Conservation (phyloP, 2,888 invertebrate species). For the Luffia ferchaultella region DNA sequence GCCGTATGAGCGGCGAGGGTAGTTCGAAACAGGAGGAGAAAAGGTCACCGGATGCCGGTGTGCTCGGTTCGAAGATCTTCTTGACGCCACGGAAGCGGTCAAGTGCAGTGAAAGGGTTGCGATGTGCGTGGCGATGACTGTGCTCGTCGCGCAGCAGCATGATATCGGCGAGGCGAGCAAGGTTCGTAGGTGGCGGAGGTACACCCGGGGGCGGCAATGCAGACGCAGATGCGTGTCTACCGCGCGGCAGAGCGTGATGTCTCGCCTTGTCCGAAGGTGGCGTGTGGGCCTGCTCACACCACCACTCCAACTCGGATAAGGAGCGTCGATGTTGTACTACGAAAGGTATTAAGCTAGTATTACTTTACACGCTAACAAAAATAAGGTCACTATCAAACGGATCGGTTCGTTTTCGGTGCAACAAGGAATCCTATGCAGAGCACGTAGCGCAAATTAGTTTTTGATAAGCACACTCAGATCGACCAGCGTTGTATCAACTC, state of each 20-base stretch:
- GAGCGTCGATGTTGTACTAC: constrained; percentile 75
- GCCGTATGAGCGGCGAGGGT: constrained; percentile 70
- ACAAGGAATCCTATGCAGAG: too few relatives aligned
- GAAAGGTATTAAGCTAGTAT: constrained; percentile 6
- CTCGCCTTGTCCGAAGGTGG: constrained; percentile 37
- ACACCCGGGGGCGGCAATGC: constrained; percentile 26
- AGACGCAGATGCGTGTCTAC: constrained; percentile 1
- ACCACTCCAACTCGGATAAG: constrained; percentile 74
- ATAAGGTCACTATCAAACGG: too few relatives aligned
- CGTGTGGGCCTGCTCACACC: constrained; percentile 60
- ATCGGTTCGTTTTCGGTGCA: too few relatives aligned
- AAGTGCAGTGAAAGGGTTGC: constrained; percentile 78
- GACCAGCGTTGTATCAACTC: too few relatives aligned
- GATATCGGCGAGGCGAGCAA: constrained; percentile 80
- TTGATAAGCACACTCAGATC: background rate
- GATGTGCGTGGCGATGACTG: constrained; percentile 70
- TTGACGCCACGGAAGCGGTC: constrained; percentile 82
- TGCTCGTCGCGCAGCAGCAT: constrained; percentile 87
- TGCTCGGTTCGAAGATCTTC: constrained; percentile 77
- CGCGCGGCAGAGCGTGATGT: constrained; percentile 17
- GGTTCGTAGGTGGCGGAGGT: constrained; percentile 46
- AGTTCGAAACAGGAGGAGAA: constrained; percentile 83
- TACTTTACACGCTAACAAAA: too few relatives aligned
- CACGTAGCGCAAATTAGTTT: background rate
- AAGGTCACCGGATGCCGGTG: constrained; percentile 58